These are phyloP conservation scores for Falco peregrinus DNA, from an alignment of 2,797 vertebrate species.

Conservation along the genomic window DNA sequence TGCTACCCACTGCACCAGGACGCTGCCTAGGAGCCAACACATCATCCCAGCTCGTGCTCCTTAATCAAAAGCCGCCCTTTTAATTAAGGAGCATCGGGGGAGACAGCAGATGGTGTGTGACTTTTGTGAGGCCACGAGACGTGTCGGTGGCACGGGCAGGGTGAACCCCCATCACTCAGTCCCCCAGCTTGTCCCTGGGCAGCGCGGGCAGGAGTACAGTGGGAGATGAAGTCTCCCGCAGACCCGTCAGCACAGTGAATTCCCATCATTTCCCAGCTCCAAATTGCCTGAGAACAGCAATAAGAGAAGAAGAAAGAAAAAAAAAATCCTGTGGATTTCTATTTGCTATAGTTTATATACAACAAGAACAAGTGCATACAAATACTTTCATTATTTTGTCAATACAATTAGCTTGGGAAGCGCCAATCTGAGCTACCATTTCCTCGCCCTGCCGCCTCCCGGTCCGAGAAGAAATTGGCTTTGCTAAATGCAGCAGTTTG, in stretches of 20 bases:
- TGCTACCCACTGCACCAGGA: fast-evolving
- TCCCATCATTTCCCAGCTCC: background rate
- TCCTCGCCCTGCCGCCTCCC: background rate
- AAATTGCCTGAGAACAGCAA: background rate
- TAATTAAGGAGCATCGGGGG: background rate
- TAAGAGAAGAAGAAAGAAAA: no score
- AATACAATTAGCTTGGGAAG: conserved; percentile 66
- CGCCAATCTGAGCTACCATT: conserved; percentile 25
- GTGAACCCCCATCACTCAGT: background rate
- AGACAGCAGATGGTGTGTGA: background rate
- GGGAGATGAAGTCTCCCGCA: background rate
- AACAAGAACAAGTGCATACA: conserved; percentile 56
- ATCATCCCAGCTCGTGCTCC: fast-evolving
- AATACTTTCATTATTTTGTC: conserved; percentile 68
- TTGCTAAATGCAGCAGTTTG: background rate
- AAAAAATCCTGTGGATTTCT: background rate
- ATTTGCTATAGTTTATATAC: conserved; percentile 13
- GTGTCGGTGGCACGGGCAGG: fast-evolving
- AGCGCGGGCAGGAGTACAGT: fast-evolving
- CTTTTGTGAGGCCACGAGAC: fast-evolving
- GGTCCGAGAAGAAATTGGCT: conserved; percentile 56
- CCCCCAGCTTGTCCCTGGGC: background rate
- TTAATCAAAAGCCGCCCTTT: background rate
- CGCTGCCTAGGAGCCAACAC: background rate
- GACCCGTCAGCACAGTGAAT: background rate